Conservation (phyloP, 2,797 vertebrate species). For the Knipowitschia caucasica region DNA sequence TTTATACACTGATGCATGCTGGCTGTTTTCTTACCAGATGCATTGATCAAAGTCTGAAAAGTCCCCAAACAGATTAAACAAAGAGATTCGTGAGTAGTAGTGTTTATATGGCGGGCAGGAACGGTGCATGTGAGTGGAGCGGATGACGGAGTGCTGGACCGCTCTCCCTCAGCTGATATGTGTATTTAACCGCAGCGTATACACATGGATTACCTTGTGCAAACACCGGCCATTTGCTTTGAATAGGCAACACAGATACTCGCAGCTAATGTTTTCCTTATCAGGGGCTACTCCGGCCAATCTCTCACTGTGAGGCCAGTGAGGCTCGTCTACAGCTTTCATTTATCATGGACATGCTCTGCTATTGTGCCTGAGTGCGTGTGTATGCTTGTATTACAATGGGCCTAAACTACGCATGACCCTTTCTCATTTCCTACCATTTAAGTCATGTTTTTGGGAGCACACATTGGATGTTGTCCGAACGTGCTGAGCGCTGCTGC, state of each 20-base stretch:
- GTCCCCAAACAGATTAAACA: constrained; percentile 37
- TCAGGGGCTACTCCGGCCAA: constrained; percentile 50
- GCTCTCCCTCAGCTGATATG: constrained; percentile 53
- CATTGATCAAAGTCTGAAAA: constrained; percentile 2
- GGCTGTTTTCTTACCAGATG: constrained; percentile 33
- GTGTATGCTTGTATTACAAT: constrained; percentile 54
- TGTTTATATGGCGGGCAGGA: constrained; percentile 36
- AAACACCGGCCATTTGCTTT: constrained; percentile 60
- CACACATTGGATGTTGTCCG: background rate
- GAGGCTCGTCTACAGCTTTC: constrained; percentile 35
- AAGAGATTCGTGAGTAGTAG: constrained; percentile 30
- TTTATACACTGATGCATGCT: constrained; percentile 24
- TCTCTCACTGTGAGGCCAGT: constrained; percentile 32
- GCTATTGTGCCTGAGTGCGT: constrained; percentile 54
- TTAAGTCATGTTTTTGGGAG: constrained; percentile 51
- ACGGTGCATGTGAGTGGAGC: constrained; percentile 36
- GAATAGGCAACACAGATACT: constrained; percentile 60
- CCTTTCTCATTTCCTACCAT: constrained; percentile 60
- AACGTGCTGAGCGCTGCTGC: constrained; percentile 16
- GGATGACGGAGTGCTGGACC: constrained; percentile 31
- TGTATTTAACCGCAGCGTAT: constrained; percentile 47
- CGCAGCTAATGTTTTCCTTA: constrained; percentile 66
- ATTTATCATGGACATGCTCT: constrained; percentile 45
- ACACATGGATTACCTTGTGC: constrained; percentile 57
- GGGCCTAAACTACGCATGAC: constrained; percentile 55